These are phyloP conservation scores for Calidris pugnax DNA, from an alignment of 2,113 vertebrate genomes.

Conservation along the genomic window DNA sequence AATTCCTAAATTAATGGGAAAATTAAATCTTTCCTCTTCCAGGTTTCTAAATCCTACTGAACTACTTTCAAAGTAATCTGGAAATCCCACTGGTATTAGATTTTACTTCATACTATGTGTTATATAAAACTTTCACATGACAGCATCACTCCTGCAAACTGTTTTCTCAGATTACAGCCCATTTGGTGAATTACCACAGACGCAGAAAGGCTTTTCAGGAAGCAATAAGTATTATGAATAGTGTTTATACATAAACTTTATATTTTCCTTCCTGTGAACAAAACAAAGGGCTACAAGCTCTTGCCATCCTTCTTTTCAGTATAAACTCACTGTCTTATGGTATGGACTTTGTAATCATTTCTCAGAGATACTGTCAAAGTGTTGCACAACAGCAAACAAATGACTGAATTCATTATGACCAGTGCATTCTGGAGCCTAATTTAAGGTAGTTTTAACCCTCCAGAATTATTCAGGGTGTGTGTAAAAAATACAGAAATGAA, in stretches of 20 bases:
- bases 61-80: neutral
- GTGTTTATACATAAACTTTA: neutral
- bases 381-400: conserved; percentile 5
- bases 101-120: neutral
- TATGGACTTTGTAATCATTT: neutral
- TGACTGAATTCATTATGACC: neutral
- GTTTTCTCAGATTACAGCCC: neutral
- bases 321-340: neutral
- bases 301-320: neutral
- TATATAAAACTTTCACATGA: neutral
- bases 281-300: neutral
- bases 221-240: neutral
- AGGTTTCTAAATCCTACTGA: neutral
- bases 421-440: neutral
- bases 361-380: neutral
- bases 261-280: neutral
- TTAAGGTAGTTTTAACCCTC: neutral
- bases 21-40: neutral
- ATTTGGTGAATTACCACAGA: neutral
- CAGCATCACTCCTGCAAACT: neutral
- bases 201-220: neutral
- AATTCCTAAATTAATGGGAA: neutral
- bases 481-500: neutral
- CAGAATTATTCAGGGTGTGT: neutral
- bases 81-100: neutral